phyloP scores from a whole-genome alignment of 1,140 invertebrate genomes.

The Babylonia areolata region DNA sequence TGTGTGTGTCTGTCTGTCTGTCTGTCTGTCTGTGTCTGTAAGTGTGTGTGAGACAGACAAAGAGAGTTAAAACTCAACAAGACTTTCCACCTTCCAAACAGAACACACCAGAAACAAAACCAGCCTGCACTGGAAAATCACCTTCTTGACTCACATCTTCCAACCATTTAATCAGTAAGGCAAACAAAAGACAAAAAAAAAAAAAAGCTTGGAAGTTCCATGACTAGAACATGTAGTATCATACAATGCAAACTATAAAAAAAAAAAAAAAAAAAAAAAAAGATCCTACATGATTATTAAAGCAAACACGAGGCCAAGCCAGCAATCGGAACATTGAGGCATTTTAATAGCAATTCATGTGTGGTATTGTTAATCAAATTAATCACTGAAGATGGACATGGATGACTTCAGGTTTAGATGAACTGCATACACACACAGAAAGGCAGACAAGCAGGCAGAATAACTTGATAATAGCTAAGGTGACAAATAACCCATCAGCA shows the following conservation, averaged over 20 bases:
- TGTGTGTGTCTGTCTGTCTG: no score
- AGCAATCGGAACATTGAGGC: neutral
- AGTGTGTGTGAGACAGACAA: no score
- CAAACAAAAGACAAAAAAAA: neutral
- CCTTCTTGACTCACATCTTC: neutral
- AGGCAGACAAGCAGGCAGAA: neutral
- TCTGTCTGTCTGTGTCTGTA: no score
- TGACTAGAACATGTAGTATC: neutral
- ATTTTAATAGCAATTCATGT: neutral
- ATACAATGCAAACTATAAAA: neutral
- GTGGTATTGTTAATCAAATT: no score
- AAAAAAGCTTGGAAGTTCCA: neutral
- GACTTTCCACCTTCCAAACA: neutral
- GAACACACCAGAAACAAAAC: neutral
- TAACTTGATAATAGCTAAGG: neutral
- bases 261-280: neutral
- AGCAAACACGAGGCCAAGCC: neutral
- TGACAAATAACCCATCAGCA: neutral
- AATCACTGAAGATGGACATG: neutral
- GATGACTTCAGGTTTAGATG: neutral
- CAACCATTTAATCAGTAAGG: slow-evolving; percentile 1
- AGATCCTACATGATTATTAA: neutral
- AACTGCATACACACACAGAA: neutral
- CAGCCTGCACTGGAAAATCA: neutral
- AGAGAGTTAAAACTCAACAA: no score